Evolutionary conservation across 2,888 invertebrate species (phyloP).

Genomic region (Argynnis bischoffii): DNA sequence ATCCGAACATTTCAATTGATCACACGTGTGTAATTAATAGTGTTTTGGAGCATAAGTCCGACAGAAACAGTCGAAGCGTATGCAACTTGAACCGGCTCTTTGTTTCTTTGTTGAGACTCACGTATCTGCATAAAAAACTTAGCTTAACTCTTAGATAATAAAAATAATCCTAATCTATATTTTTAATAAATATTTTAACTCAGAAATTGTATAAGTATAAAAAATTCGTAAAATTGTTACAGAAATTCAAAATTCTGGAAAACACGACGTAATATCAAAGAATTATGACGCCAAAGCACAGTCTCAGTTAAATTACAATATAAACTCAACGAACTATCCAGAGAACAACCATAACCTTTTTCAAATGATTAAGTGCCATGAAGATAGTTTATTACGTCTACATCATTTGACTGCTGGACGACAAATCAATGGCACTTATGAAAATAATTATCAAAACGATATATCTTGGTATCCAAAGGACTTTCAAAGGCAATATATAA

Average conservation of each 20-base stretch:
- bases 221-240: slow-evolving; percentile 31
- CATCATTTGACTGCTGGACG: slow-evolving; percentile 76
- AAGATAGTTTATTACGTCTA: slow-evolving; percentile 69
- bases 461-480: slow-evolving; percentile 75
- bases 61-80: neutral
- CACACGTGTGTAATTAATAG: neutral
- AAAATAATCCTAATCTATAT: no score
- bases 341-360: slow-evolving; percentile 70
- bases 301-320: slow-evolving; percentile 52
- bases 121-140: neutral
- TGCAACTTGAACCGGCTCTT: neutral
- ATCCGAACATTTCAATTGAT: no score
- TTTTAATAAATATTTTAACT: no score
- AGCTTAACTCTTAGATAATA: no score
- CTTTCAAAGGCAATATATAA: slow-evolving; percentile 68
- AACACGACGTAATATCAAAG: slow-evolving; percentile 51
- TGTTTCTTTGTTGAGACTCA: neutral
- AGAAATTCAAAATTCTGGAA: slow-evolving; percentile 47
- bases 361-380: slow-evolving; percentile 79
- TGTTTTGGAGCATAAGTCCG: neutral
- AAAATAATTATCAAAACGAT: slow-evolving; percentile 66
- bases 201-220: neutral
- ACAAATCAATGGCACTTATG: slow-evolving; percentile 63
- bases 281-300: slow-evolving; percentile 60
- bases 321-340: slow-evolving; percentile 54